Conservation (phyloP, 2,113 vertebrate genomes). For the Lampris megalopsis region DNA sequence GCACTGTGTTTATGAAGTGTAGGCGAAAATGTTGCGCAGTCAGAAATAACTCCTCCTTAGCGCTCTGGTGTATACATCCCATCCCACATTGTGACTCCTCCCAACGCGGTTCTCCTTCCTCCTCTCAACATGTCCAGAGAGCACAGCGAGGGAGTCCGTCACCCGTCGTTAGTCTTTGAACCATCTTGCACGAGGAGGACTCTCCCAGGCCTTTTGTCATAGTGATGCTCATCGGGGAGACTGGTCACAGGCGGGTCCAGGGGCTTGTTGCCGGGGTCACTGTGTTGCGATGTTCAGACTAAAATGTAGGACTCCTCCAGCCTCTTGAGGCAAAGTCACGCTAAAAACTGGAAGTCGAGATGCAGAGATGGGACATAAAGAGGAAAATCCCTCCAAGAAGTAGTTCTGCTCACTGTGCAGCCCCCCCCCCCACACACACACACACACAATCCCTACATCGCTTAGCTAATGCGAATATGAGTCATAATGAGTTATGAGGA, state of each 20-base stretch:
- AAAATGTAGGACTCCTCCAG: not conserved
- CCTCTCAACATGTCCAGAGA: constrained; percentile 20
- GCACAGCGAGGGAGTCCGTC: constrained; percentile 8
- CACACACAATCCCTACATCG: not conserved
- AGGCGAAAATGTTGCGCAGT: not conserved
- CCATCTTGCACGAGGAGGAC: not conserved
- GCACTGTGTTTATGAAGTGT: no score
- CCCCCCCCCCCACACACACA: no score
- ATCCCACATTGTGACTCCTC: not conserved
- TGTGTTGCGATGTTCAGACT: constrained; percentile 1
- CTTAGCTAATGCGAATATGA: not conserved
- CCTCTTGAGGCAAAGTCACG: not conserved
- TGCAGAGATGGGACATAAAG: not conserved
- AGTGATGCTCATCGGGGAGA: not conserved
- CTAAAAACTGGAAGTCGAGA: not conserved
- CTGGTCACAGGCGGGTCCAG: not conserved
- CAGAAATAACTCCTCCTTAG: not conserved
- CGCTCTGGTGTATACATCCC: not conserved
- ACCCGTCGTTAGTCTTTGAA: not conserved
- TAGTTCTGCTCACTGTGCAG: not conserved
- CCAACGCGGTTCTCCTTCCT: not conserved
- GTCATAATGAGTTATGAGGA: not conserved
- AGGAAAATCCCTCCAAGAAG: not conserved
- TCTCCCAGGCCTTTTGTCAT: not conserved
- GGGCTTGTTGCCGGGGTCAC: not conserved